Evolutionary conservation across 2,888 invertebrate species (phyloP).

Genomic region (Latrodectus elegans): DNA sequence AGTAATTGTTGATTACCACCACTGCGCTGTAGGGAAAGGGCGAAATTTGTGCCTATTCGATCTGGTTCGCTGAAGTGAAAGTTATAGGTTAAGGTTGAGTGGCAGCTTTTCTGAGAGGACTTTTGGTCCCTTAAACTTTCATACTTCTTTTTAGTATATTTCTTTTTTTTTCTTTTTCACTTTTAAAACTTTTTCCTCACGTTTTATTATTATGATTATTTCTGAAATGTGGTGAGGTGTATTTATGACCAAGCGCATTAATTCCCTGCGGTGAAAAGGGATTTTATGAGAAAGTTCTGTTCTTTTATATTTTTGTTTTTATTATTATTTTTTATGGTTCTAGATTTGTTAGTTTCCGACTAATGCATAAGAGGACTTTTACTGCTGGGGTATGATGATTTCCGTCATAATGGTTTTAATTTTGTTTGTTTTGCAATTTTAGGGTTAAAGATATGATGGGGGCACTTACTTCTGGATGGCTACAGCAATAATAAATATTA

Average conservation of each 20-base stretch:
- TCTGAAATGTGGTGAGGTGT: slow-evolving; percentile 39
- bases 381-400: neutral
- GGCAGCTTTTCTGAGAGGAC: slow-evolving; percentile 18
- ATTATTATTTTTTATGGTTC: neutral
- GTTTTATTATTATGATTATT: slow-evolving; percentile 65
- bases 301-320: neutral
- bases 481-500: too few relatives aligned
- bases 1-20: slow-evolving; percentile 59
- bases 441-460: too few relatives aligned
- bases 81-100: slow-evolving; percentile 44
- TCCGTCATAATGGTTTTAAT: neutral
- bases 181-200: slow-evolving; percentile 30
- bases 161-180: slow-evolving; percentile 13
- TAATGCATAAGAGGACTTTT: neutral
- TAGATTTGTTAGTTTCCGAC: neutral
- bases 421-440: neutral
- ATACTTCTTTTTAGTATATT: neutral
- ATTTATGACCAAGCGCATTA: slow-evolving; percentile 45
- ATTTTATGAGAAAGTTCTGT: slow-evolving; percentile 16
- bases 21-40: neutral
- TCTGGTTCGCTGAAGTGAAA: slow-evolving; percentile 43
- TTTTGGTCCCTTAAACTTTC: neutral
- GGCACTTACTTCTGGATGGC: too few relatives aligned
- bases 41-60: slow-evolving; percentile 35
- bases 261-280: slow-evolving; percentile 40